Evolutionary conservation across 2,797 vertebrate genomes (phyloP), one percentile per base, ranked within the genome.

Genomic region (Tokudaia muenninki): DNA sequence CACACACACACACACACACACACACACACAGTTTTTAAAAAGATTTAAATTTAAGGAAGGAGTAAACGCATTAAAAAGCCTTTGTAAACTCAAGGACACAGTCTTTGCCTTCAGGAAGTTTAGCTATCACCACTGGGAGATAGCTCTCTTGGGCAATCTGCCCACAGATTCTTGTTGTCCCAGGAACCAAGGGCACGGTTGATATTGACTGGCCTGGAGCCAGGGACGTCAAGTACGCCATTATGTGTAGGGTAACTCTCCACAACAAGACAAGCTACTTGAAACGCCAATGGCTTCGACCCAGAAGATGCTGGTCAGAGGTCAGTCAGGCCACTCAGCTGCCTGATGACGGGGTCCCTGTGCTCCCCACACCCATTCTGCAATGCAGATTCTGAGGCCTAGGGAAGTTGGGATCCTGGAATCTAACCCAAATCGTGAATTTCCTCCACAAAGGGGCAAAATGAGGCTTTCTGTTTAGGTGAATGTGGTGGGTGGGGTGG

Each of bases 141-240:
- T n/a, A 26, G 26, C 61, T 31, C 0, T 87, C 7, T 86, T 16
- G 57, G 21, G 22, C 37, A 47, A 61, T 37, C 31, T 63, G 59
- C 94, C 82, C 72, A n/a, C 81, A 96, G 93, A 95, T 65, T 31
- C 41, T 3, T 79, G 61, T 34, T 84, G 50, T 95, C 29, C 78
- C 75, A 59, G 47, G 14, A 44, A 77, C 74, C 11, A 0, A 87
- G 34, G 37, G 1, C 79, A 52, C 6, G 2, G 17, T 52, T 34
- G 22, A 55, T 47, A 17, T 1, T 31, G 37, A 47, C 55, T 24
- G 55, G 22, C 3, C 34, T 19, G 4, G 17, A 59, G 52, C 92
- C 17, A 13, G 78, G 88, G 79, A n/a, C 77, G 8, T 63, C 72
- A 83, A 72, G 19, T 47, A 17, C 13, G 57, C 59, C 4, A 3